These are phyloP conservation scores for Brachionichthys hirsutus DNA, from an alignment of 2,113 vertebrate genomes.

Conservation along the genomic window DNA sequence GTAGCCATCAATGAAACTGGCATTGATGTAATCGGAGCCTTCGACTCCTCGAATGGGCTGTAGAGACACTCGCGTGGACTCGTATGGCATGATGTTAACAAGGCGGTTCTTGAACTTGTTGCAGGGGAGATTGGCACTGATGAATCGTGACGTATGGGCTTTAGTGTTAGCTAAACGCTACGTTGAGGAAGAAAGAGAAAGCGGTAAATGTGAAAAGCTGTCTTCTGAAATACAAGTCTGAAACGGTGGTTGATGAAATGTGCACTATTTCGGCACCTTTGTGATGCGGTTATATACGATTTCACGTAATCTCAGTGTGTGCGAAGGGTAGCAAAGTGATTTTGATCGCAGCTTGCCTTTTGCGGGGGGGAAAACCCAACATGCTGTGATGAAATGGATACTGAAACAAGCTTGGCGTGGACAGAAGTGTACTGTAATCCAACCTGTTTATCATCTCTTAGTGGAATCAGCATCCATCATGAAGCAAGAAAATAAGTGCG, in stretches of 20 bases:
- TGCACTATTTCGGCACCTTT: conserved; percentile 15
- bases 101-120: conserved; percentile 99
- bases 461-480: conserved; percentile 42
- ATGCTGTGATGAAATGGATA: conserved; percentile 39
- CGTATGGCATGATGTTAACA: conserved; percentile 99
- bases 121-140: conserved; percentile 99
- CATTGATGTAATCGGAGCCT: conserved; percentile 98
- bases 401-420: conserved; percentile 14
- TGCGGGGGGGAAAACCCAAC: conserved; percentile 6
- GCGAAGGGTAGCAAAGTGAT: conserved; percentile 45
- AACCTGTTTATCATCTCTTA: conserved; percentile 50
- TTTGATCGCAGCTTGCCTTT: conserved; percentile 28
- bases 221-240: not conserved
- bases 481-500: conserved; percentile 15
- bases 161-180: conserved; percentile 98
- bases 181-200: conserved; percentile 36
- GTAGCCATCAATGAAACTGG: conserved; percentile 99
- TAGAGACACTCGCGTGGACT: conserved; percentile 95
- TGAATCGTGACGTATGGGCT: conserved; percentile 99
- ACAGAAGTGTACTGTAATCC: conserved; percentile 41
- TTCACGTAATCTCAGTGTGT: conserved; percentile 26
- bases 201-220: not conserved
- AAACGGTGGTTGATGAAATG: conserved; percentile 14
- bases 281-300: conserved; percentile 14
- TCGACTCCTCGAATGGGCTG: conserved; percentile 98